Base-by-base conservation (phyloP, 2,113 vertebrate species). In the Hucho hucho region DNA sequence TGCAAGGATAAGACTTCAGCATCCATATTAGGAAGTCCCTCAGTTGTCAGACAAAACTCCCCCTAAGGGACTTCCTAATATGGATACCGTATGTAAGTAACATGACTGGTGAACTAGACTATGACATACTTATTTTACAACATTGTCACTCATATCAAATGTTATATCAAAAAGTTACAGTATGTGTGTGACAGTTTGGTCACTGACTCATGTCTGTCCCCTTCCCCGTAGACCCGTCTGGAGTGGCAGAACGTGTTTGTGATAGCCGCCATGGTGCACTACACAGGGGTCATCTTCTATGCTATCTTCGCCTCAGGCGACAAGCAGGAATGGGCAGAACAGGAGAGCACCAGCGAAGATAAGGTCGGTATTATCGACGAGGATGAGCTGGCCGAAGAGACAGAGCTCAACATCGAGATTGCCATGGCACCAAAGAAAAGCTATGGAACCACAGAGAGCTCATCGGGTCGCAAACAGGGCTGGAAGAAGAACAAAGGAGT, bases 241-340 rank as follows among this genome's bases (percentile, higher is more conserved):
- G 98, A 99, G 85, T 99, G 98, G 98, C 98, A 99, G 91, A 93
- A 98, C 0, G 97, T 99, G 69, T 99, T 99, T 70, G 79, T 99
- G 79, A 99, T 99, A 4, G 98, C 98, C 0, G 92, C 98, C 47
- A 92, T 97, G 79, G 97, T 99, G 74, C 98, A 99, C 82, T 99
- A 98, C 91, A 92, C 95, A 5, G 97, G 98, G 0, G 97, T 99
- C 72, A 92, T 99, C 91, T 99, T 99, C 92, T 99, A 99, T 0
- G 98, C 93, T 24, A 93, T 97, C 89, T 99, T 99, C 83, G 98
- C 97, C 18, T 99, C 98, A 2, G 98, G 98, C n/a, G 97, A 99
- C 83, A 95, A 97, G 79, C 97, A 99, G 88, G 95, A 96, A 18
- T 99, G 97, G 98, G 98, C 98, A 20, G 94, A 98, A 56, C 98